Evolutionary conservation across 2,797 vertebrate species (phyloP).

Genomic region (Anolis apletophallus): DNA sequence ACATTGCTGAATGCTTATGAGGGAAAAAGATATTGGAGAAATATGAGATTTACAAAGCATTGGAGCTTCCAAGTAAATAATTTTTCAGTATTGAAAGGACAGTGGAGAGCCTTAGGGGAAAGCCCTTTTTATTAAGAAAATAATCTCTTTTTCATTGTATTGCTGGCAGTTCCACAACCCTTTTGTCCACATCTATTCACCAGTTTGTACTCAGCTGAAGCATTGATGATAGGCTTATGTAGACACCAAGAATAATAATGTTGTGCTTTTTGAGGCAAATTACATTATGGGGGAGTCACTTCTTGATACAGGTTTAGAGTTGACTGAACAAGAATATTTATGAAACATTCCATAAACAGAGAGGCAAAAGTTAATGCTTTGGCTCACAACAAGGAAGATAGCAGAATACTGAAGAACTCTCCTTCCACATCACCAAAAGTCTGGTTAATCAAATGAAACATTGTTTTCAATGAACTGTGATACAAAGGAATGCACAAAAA

Average conservation of each 20-base stretch:
- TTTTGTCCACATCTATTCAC: constrained; percentile 48
- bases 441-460: too few relatives aligned
- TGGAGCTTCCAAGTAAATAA: constrained; percentile 34
- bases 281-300: neutral
- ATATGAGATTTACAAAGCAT: constrained; percentile 35
- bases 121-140: constrained; percentile 69
- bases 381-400: neutral
- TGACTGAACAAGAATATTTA: neutral
- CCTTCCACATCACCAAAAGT: too few relatives aligned
- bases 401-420: neutral
- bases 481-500: too few relatives aligned
- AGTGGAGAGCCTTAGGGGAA: constrained; percentile 54
- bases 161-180: constrained; percentile 52
- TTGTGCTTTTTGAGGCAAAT: constrained; percentile 41
- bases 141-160: constrained; percentile 68
- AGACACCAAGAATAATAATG: constrained; percentile 50
- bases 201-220: constrained; percentile 28
- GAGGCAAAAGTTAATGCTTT: neutral
- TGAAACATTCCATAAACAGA: neutral
- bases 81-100: constrained; percentile 59
- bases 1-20: constrained; percentile 47
- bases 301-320: neutral
- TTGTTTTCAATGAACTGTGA: too few relatives aligned
- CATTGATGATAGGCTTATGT: constrained; percentile 41
- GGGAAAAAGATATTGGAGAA: constrained; percentile 41